Base-by-base conservation (phyloP, 2,113 vertebrate genomes). In the Equus quagga region DNA sequence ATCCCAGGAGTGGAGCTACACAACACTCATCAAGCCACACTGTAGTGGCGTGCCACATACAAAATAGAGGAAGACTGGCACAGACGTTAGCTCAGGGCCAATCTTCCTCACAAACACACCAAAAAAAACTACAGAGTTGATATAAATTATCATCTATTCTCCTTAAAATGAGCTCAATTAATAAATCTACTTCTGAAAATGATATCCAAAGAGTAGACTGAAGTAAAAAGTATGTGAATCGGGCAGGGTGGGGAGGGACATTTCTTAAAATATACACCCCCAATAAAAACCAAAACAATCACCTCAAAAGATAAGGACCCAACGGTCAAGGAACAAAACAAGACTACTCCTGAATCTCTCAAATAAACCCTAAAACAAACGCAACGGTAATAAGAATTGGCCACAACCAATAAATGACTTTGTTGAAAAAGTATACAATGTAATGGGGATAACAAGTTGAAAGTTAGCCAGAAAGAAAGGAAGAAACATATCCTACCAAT, bases 341-440 rank as follows among this genome's bases (percentile, higher is more conserved):
- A 86, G 70, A 88, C 19, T 72, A 81, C 44, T 84, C 86, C 28
- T 89, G 89, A 94, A 78, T 58, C 56, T 28, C 13, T 91, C 41
- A 88, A 79, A 70, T 62, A 14, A 81, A 84, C 58, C 87, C 92
- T 70, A 81, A 51, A 96, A 93, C 88, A 94, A 91, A 94, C 8
- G 10, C 17, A 94, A 73, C 14, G 51, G 24, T 76, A 91, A 7
- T 84, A 92, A 88, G 46, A 94, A 95, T 2, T 89, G 31, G 76
- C 23, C 92, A 58, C 18, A 94, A 83, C 36, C 94, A 84, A 73
- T n/a, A 92, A 60, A 91, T 33, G 15, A 84, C 26, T 85, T 28
- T 64, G 62, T 5, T 94, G 60, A 70, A 81, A 94, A 93, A 76
- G 36, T 56, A 81, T 4, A 58, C 23, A 88, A 49, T n/a, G 28